Base-by-base conservation (phyloP, 2,113 vertebrate species). In the Chrysochloris asiatica region DNA sequence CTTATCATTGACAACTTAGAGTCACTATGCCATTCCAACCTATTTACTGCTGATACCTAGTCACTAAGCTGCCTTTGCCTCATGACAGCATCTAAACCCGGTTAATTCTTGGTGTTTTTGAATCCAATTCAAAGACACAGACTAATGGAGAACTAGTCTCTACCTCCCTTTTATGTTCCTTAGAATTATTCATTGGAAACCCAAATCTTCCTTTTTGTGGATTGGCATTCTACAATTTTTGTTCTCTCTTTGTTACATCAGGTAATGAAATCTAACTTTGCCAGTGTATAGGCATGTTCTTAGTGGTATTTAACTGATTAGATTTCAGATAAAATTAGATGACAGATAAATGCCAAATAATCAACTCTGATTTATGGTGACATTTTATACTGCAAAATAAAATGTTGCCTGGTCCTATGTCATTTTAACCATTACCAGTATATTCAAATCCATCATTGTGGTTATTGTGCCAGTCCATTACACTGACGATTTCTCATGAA, bases 261-360 rank as follows among this genome's bases (percentile, higher is more conserved):
- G 17, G 8, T 77, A 26, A 82, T 38, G 45, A 82, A 54, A 67
- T 63, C 4, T 17, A 8, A 79, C 4, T 89, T 54, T 56, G 28
- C 45, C 28, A 26, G n/a, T 0, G 2, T 6, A 14, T 0, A 1
- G 19, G 1, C 7, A 45, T 63, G 14, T 45, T 36, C 33, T n/a
- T 52, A 3, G 5, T 52, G n/a, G 33, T 52, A 33, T 91, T 79
- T 77, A 21, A 59, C 65, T 89, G 5, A 45, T 28, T 83, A 47
- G 6, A 8, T 21, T 83, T 79, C 45, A 50, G 7, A 63, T 33
- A 65, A 33, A 65, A 65, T n/a, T 8, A n/a, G 11, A 65, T 65
- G 17, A 14, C 13, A 67, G 63, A n/a, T n/a, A n/a, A n/a, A 19
- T 19, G 16, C 14, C 61, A 67, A n/a, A 2, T 16, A 65, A 14